Evolutionary conservation across 1,140 invertebrate genomes (phyloP), one percentile per base, ranked within the genome.

Genomic region (Micrasema minimum): DNA sequence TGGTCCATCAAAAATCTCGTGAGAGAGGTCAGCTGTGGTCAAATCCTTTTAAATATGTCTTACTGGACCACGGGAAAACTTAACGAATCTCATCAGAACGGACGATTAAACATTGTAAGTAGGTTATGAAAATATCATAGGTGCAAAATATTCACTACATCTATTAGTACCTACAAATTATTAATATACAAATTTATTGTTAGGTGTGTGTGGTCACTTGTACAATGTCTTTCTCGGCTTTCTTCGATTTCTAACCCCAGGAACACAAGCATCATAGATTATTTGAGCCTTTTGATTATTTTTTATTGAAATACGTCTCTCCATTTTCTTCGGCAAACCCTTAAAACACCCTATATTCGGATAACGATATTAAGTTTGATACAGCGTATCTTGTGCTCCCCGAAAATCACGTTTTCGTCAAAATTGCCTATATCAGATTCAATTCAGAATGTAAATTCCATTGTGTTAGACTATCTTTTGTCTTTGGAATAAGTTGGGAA

Each of bases 1-100:
- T 65, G 43, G 61, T 46, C 45, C 61, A 65, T 23, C 45, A 22
- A 48, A 45, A 65, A 3, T 45, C 43, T n/a, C 37, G 2, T 62
- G 38, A 35, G 41, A 65, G 61, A 46, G 53, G 53, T 57, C 53
- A 57, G 18, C 37, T 2, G 14, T 12, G 18, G 35, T 61, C 57
- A 26, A 22, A 4, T 20, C n/a, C 12, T 26, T n/a, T 59, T 59
- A 37, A 3, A 55, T 1, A 23, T 1, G 7, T 1, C 26, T 35
- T n/a, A 38, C 20, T 45, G n/a, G 18, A 14, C n/a, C 43, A 9
- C 43, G 18, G 43, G 0, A 6, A 4, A 14, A 16, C n/a, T 45
- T 45, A 1, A 45, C 43, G 18, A 14, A 14, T 45, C n/a, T 14
- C n/a, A 45, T 45, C n/a, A n/a, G n/a, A n/a, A n/a, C n/a, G n/a